phyloP scores from a whole-genome alignment of 2,888 invertebrate species.

The Alloscopus bannaensis region DNA sequence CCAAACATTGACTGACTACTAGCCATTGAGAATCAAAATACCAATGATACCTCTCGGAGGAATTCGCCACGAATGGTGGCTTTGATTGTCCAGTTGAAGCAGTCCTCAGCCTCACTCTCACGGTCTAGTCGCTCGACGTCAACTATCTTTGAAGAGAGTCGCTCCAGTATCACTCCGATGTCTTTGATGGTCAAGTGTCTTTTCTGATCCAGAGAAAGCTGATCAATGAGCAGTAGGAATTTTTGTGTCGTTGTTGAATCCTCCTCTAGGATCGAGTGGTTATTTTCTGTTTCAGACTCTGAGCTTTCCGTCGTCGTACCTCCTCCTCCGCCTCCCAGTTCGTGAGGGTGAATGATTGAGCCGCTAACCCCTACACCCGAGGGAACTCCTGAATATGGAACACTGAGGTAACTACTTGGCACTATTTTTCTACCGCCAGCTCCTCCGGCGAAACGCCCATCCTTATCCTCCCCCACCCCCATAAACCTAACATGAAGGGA shows the following conservation, averaged over 20 bases:
- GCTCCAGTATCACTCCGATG: conserved; percentile 94
- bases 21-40: too few species aligned
- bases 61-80: conserved; percentile 95
- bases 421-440: conserved; percentile 69
- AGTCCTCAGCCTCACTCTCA: conserved; percentile 94
- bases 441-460: conserved; percentile 80
- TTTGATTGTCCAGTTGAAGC: conserved; percentile 97
- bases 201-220: conserved; percentile 93
- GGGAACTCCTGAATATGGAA: conserved; percentile 71
- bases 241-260: conserved; percentile 92
- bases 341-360: conserved; percentile 74
- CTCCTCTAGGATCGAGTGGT: conserved; percentile 94
- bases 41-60: too few species aligned
- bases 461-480: conserved; percentile 76
- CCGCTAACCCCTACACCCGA: conserved; percentile 75
- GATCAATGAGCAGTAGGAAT: conserved; percentile 94
- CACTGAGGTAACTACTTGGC: conserved; percentile 74
- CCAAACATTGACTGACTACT: too few species aligned
- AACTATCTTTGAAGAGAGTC: conserved; percentile 93
- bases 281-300: conserved; percentile 88
- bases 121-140: conserved; percentile 94
- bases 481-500: conserved; percentile 73
- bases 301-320: conserved; percentile 86
- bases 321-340: conserved; percentile 67
- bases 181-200: conserved; percentile 91